Conservation (phyloP, 2,888 invertebrate genomes). For the Leucophenga montana region DNA sequence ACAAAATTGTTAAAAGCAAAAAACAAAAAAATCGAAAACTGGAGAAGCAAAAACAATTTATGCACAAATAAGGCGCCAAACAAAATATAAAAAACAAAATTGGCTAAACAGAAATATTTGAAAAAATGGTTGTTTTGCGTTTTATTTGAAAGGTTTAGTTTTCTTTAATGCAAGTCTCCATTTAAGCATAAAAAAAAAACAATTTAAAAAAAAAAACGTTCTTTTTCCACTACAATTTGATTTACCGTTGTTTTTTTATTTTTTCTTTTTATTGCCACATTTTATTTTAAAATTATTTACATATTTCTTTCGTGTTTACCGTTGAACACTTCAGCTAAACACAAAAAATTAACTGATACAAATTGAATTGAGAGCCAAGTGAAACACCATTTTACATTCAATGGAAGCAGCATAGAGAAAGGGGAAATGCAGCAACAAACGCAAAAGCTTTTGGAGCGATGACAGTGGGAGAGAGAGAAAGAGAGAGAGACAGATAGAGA, state of each 20-base stretch:
- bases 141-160: neutral
- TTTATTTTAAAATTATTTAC: constrained; percentile 27
- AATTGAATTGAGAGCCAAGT: constrained; percentile 27
- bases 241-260: constrained; percentile 4
- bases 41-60: too few species aligned
- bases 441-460: constrained; percentile 1
- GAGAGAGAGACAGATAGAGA: too few species aligned
- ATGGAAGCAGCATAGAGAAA: constrained; percentile 47
- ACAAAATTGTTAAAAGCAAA: too few species aligned
- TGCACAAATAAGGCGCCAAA: too few species aligned
- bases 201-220: too few species aligned
- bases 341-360: constrained; percentile 63
- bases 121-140: neutral
- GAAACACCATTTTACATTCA: constrained; percentile 51
- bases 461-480: constrained; percentile 35
- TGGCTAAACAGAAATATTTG: neutral
- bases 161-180: neutral
- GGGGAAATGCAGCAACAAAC: constrained; percentile 36
- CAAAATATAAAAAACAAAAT: too few species aligned
- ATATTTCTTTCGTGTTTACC: neutral
- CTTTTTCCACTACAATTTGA: neutral
- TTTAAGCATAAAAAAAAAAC: too few species aligned
- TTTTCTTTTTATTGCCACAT: constrained; percentile 20
- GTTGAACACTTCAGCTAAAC: constrained; percentile 64
- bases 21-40: too few species aligned